Conservation (phyloP, 1,140 invertebrate genomes). For the Matsumurasca onukii region DNA sequence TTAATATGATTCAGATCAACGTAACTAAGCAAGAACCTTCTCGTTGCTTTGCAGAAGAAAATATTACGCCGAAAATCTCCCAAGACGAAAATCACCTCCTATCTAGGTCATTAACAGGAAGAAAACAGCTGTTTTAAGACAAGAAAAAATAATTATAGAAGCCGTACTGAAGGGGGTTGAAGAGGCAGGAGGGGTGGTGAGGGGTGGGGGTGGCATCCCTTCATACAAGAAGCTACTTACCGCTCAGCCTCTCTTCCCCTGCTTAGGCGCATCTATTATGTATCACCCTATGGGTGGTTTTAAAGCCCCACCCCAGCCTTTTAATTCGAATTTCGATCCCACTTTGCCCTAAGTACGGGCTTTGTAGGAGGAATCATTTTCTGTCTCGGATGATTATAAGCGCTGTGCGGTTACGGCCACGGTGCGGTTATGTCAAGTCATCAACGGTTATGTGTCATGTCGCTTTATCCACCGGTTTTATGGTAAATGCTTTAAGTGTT, state of each 20-base stretch:
- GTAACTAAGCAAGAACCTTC: no score
- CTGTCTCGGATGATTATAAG: conserved; percentile 26
- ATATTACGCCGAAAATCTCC: no score
- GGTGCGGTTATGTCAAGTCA: no score
- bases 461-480: no score
- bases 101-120: background rate
- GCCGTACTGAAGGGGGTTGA: background rate
- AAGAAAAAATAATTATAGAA: background rate
- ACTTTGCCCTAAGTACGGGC: conserved; percentile 29
- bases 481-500: no score
- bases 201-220: background rate
- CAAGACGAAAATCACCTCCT: background rate
- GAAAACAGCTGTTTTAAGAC: background rate
- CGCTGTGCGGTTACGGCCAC: background rate
- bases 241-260: background rate
- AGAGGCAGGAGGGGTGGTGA: background rate
- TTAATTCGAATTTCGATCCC: conserved; percentile 32
- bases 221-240: conserved; percentile 2
- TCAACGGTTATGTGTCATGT: no score
- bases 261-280: conserved; percentile 28
- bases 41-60: no score
- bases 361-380: conserved; percentile 24
- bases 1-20: no score
- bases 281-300: conserved; percentile 28
- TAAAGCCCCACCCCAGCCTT: conserved; percentile 28